Conservation (phyloP, 2,113 vertebrate species). For the Archocentrus centrarchus region DNA sequence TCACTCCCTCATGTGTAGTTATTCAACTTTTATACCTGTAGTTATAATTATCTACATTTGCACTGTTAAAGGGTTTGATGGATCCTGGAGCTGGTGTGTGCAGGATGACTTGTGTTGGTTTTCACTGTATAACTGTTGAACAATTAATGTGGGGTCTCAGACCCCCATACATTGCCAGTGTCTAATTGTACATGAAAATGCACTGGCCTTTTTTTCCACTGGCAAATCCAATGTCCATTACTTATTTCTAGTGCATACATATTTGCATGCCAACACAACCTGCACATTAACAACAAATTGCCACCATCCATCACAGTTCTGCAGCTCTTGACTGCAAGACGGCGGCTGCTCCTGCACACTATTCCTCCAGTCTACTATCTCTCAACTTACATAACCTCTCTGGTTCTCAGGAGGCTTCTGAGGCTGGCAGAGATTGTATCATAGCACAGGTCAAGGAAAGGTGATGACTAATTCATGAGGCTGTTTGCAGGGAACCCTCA, state of each 20-base stretch:
- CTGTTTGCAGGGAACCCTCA: conserved; percentile 30
- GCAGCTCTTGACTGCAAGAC: conserved; percentile 7
- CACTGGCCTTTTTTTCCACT: neutral
- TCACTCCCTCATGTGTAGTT: neutral
- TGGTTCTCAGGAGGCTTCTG: conserved; percentile 33
- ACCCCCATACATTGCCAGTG: neutral
- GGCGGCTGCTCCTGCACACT: neutral
- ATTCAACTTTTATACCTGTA: neutral
- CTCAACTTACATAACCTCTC: conserved; percentile 54
- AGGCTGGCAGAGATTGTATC: conserved; percentile 56
- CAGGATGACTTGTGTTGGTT: neutral
- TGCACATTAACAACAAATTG: conserved; percentile 24
- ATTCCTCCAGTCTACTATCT: conserved; percentile 33
- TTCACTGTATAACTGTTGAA: neutral
- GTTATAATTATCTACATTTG: neutral
- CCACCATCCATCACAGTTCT: conserved; percentile 42
- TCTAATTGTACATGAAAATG: conserved; percentile 1
- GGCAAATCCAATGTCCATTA: neutral
- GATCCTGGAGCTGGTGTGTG: neutral
- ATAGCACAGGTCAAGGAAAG: conserved; percentile 47
- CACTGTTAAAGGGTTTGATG: neutral
- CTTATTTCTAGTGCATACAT: conserved; percentile 12
- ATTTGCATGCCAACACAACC: conserved; percentile 21
- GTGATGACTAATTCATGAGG: conserved; percentile 68
- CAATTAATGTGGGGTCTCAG: conserved; percentile 2